phyloP scores from a whole-genome alignment of 30 jellyfish, hydroid and myxozoan species.

The Chrysaora quinquecirrha region DNA sequence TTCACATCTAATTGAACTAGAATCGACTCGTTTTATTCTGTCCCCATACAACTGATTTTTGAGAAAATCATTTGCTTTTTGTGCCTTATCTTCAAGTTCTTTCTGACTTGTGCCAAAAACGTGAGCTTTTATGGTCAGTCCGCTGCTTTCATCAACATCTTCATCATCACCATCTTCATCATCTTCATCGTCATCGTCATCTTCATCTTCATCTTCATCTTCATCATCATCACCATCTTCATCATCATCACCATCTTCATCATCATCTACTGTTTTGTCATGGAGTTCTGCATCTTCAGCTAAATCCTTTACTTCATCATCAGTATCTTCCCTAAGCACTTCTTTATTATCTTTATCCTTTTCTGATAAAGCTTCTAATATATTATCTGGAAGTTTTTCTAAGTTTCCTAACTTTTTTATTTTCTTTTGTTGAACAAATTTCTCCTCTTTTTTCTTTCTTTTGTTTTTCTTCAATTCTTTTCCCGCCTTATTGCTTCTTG shows the following conservation, averaged over 20 bases:
- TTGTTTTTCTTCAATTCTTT: slow-evolving; percentile 32
- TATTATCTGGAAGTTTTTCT: slow-evolving; percentile 49
- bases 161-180: not conserved
- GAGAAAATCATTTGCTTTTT: slow-evolving; percentile 50
- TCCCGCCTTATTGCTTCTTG: slow-evolving; percentile 12
- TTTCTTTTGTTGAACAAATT: slow-evolving; percentile 23
- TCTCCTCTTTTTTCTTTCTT: slow-evolving; percentile 42
- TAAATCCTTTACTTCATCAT: slow-evolving; percentile 7
- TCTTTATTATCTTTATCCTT: not conserved
- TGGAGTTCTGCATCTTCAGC: not conserved
- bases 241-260: slow-evolving; percentile 22
- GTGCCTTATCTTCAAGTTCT: slow-evolving; percentile 12
- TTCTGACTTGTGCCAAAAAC: slow-evolving; percentile 12
- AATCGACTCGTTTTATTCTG: slow-evolving; percentile 56
- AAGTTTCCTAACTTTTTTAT: slow-evolving; percentile 4
- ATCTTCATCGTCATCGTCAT: not conserved
- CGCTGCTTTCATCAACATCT: not conserved
- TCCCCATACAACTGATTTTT: slow-evolving; percentile 74
- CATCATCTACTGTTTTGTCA: slow-evolving; percentile 47
- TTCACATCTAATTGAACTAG: slow-evolving; percentile 21
- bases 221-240: slow-evolving; percentile 19
- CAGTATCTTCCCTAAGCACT: not conserved
- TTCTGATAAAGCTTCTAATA: slow-evolving; percentile 39
- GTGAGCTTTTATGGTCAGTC: not conserved
- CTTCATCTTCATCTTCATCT: slow-evolving; percentile 8